Base-by-base conservation (phyloP, 2,888 invertebrate species). In the Lissonota sp. region DNA sequence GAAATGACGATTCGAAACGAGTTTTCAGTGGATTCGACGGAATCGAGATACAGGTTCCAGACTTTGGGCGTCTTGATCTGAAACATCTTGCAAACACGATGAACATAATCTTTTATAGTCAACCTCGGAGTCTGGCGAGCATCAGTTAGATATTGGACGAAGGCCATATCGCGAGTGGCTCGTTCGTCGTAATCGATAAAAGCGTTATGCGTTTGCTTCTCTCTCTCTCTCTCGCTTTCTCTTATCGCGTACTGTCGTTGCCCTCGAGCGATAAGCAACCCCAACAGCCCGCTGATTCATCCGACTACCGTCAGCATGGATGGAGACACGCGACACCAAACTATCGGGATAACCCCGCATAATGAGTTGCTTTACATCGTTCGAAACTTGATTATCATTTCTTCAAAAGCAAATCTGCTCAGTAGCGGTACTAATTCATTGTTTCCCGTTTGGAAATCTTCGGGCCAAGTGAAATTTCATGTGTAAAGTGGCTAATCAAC, bases 211-310 rank as follows among this genome's bases (percentile, higher is more conserved):
- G 58, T 53, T 39, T 53, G 72, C 26, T 26, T 62, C 53, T 51
- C 42, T 62, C 53, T 51, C 26, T 26, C 42, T 62, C 53, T 51
- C 26, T 26, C 26, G 26, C 26, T 26, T 3, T 26, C 26, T 53
- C 51, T 26, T 72, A 72, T 72, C 72, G 51, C 70, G 12, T n/a
- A 58, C 60, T 70, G 70, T 53, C 53, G 51, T 72, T 51, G 53
- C 62, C 72, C 62, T 62, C 53, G 8, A 42, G 72, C 42, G 60
- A 72, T 72, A 62, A 72, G 72, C 62, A n/a, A 6, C 16, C 70
- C 44, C 26, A 26, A 26, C 26, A 55, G 39, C 42, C 44, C 46
- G 58, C 58, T 53, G 72, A 72, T 53, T 72, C 42, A 53, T 55
- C 72, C 6, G 14, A 10, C 42, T 44, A 8, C 40, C 62, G 62